These are phyloP conservation scores for Hemibagrus wyckioides DNA, from an alignment of 2,113 vertebrate genomes.

Conservation along the genomic window DNA sequence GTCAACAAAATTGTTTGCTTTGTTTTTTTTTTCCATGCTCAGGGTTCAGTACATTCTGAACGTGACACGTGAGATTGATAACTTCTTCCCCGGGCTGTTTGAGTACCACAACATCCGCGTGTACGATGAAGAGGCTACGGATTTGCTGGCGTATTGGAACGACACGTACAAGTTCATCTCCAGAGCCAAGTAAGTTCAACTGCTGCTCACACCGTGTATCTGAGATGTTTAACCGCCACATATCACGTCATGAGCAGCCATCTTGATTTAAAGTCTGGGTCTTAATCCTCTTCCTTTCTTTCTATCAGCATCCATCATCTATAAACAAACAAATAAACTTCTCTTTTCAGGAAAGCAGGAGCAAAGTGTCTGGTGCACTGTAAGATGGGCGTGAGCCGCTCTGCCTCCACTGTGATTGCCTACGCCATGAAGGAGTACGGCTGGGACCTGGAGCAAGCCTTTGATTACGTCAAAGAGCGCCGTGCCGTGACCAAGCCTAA, in stretches of 20 bases:
- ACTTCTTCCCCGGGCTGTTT: conserved; percentile 95
- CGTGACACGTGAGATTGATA: conserved; percentile 95
- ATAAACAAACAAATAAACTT: not conserved
- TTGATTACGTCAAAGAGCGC: conserved; percentile 91
- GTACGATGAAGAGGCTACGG: conserved; percentile 97
- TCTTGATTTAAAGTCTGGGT: not conserved
- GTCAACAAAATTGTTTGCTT: not conserved
- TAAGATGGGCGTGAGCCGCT: conserved; percentile 98
- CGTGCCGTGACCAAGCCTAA: conserved; percentile 94
- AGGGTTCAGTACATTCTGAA: conserved; percentile 97
- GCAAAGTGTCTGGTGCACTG: conserved; percentile 91
- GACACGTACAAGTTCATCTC: conserved; percentile 99
- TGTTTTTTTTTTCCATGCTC: not conserved
- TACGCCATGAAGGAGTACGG: conserved; percentile 99
- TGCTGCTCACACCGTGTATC: not conserved
- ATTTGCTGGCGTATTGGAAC: conserved; percentile 97
- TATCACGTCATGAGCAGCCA: not conserved
- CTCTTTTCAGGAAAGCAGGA: conserved; percentile 46
- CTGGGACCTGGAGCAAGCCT: conserved; percentile 93
- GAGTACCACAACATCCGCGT: conserved; percentile 98
- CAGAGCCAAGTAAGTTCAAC: conserved; percentile 75
- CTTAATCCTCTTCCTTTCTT: not conserved
- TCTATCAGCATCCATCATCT: not conserved
- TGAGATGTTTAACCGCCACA: not conserved
- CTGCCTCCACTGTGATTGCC: conserved; percentile 94